Conservation (phyloP, 2,888 invertebrate genomes). For the Drosophila pegasa region DNA sequence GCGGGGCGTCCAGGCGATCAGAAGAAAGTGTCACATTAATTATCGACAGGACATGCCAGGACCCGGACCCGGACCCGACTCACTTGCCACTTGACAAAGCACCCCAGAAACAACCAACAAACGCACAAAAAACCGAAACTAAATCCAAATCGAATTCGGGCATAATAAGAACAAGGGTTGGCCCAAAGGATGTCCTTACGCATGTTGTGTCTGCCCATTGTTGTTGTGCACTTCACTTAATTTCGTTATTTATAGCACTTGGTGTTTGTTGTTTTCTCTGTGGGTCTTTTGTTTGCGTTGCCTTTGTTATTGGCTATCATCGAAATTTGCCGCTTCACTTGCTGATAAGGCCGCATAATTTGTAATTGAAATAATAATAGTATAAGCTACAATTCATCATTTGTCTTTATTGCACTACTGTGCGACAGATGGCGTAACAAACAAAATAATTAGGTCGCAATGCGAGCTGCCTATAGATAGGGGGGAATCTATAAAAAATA, state of each 20-base stretch:
- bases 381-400: constrained; percentile 16
- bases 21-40: constrained; percentile 67
- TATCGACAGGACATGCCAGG: constrained; percentile 60
- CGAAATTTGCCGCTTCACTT: constrained; percentile 54
- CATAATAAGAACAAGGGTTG: constrained; percentile 51
- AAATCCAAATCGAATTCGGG: constrained; percentile 11
- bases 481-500: background rate
- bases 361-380: constrained; percentile 35
- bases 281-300: constrained; percentile 62
- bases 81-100: constrained; percentile 63
- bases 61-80: constrained; percentile 63
- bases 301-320: constrained; percentile 49
- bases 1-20: constrained; percentile 13
- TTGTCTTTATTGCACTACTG: background rate
- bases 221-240: constrained; percentile 69
- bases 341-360: constrained; percentile 49
- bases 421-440: constrained; percentile 11
- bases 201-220: constrained; percentile 50
- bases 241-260: constrained; percentile 67
- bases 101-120: constrained; percentile 11
- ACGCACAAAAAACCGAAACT: constrained; percentile 7
- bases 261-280: constrained; percentile 24
- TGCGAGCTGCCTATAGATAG: background rate
- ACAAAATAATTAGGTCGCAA: constrained; percentile 8
- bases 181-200: constrained; percentile 33